A percentile compares a stretch with the other conserved stretches of the same genome.
Conservation (phyloP, 2,113 vertebrate genomes). For the Tursiops truncatus region DNA sequence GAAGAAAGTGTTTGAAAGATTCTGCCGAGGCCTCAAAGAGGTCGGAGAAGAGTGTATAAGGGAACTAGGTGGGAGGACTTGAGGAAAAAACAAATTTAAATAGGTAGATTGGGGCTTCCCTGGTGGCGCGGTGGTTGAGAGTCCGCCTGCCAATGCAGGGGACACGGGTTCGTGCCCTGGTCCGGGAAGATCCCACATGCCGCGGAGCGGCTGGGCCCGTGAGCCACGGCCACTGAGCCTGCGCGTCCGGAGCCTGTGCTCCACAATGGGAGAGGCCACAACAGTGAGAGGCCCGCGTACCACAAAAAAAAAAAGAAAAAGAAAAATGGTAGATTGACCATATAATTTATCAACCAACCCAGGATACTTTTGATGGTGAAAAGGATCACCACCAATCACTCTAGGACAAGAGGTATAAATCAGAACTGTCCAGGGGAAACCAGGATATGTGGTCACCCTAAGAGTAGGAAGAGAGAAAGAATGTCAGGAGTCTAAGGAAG, state of each 20-base stretch:
- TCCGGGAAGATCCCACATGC: no score
- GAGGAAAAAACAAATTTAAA: constrained; percentile 21
- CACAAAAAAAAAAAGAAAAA: no score
- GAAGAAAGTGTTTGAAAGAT: constrained; percentile 97
- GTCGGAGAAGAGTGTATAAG: constrained; percentile 75
- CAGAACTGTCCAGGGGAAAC: constrained; percentile 20
- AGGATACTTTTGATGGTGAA: neutral
- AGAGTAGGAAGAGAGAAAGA: constrained; percentile 9
- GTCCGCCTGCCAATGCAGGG: no score
- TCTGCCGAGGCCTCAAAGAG: constrained; percentile 95
- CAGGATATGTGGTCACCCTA: neutral
- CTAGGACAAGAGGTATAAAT: neutral
- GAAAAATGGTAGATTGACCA: neutral
- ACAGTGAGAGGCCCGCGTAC: no score
- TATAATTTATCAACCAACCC: neutral
- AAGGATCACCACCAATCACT: neutral
- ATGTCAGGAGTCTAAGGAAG: neutral
- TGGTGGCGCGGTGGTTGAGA: no score
- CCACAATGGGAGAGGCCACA: no score
- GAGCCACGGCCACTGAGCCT: no score
- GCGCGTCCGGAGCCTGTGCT: no score
- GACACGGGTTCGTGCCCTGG: no score
- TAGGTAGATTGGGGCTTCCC: neutral
- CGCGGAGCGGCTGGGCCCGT: no score
- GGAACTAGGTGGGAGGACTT: constrained; percentile 38